Evolutionary conservation across 2,888 invertebrate genomes (phyloP), one percentile per base, ranked within the genome.

Genomic region (Andrena dorsata): DNA sequence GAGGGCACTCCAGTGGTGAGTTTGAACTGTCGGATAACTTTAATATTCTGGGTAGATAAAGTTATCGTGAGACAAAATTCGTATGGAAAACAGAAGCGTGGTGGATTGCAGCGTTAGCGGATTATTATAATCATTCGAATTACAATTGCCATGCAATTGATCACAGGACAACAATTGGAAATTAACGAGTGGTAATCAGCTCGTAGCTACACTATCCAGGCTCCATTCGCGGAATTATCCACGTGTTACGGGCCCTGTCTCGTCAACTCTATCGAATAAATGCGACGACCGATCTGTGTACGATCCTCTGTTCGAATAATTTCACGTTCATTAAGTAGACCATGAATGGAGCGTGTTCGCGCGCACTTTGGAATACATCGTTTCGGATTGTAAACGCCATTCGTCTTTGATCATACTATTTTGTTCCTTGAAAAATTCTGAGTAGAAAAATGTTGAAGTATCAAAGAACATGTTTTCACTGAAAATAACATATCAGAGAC

Each of bases 271-370:
- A 68, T 75, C 49, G 83, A 83, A 87, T 87, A 81, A 85, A 85
- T 53, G 78, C 80, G 47, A 80, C 30, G 65, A 53, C 47, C 76
- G 70, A 80, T 71, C 74, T 58, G n/a, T 30, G 74, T 69, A 70
- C 60, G 71, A 79, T 63, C 32, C 65, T 64, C 51, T 64, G 69
- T 47, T 47, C 64, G 82, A 85, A 88, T 90, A 87, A 90, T 89
- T 89, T 79, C 84, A 65, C 82, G 80, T 89, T 87, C 85, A 89
- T 89, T 83, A 88, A 77, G 83, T 69, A 26, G 66, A 41, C 28
- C 32, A 70, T 56, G 64, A 41, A 71, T 51, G 64, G 30, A 47
- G 3, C 30, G 63, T 20, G 35, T 49, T 41, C 47, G 51, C 26
- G 61, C 20, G 0, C 80, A 41, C 63, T 51, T 28, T 35, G 53